Evolutionary conservation across 2,888 invertebrate genomes (phyloP).

Genomic region (Rambutsinella grinnellia): DNA sequence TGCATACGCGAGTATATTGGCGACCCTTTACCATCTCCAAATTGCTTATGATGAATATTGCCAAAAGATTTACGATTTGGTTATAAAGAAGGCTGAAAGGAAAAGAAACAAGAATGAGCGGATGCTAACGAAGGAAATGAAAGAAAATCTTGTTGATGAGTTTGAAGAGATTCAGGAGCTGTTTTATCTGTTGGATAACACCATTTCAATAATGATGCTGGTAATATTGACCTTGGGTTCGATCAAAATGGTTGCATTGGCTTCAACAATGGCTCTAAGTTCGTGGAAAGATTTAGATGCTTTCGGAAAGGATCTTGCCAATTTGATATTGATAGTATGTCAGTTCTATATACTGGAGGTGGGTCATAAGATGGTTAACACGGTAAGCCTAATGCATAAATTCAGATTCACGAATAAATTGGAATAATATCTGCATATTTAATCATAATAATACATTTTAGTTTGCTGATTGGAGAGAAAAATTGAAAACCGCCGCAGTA

Average conservation of each 20-base stretch:
- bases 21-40: slow-evolving; percentile 8
- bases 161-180: slow-evolving; percentile 31
- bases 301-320: too few relatives aligned
- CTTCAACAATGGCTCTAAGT: too few relatives aligned
- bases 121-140: neutral
- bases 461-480: slow-evolving; percentile 19
- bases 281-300: too few relatives aligned
- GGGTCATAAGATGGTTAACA: neutral
- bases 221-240: slow-evolving; percentile 5
- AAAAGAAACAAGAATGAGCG: neutral
- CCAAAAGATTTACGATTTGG: neutral
- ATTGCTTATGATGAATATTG: slow-evolving; percentile 14
- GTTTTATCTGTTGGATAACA: slow-evolving; percentile 6
- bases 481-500: neutral
- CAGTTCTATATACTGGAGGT: slow-evolving; percentile 9
- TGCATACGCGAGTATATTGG: neutral
- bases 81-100: neutral
- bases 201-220: slow-evolving; percentile 12
- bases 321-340: neutral
- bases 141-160: slow-evolving; percentile 9
- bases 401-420: too few relatives aligned
- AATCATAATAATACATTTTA: neutral
- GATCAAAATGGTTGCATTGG: too few relatives aligned
- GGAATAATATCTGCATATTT: too few relatives aligned
- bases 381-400: slow-evolving; percentile 6